Conservation (phyloP, 2,113 vertebrate genomes). For the Lepus timidus region DNA sequence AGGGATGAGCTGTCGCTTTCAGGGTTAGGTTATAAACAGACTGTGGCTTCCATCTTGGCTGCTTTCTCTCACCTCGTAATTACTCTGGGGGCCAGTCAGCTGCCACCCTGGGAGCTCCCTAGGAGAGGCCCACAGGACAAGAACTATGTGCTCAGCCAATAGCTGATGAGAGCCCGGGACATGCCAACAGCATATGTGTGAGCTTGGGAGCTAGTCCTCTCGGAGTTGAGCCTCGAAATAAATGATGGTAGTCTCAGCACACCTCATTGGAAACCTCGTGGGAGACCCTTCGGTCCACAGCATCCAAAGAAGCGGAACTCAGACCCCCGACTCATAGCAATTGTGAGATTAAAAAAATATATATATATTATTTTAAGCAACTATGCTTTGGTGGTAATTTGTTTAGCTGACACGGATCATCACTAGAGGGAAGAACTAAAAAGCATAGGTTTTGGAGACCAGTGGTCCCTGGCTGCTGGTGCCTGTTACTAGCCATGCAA, state of each 20-base stretch:
- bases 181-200: too few species aligned
- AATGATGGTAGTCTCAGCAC: background rate
- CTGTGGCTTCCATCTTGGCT: background rate
- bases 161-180: background rate
- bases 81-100: background rate
- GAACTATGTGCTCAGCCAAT: background rate
- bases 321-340: background rate
- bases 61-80: background rate
- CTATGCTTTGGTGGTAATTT: background rate
- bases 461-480: background rate
- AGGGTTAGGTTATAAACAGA: background rate
- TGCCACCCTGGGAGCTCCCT: background rate
- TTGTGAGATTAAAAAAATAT: background rate
- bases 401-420: background rate
- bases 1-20: background rate
- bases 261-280: background rate
- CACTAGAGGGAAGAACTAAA: background rate
- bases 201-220: background rate
- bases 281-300: background rate
- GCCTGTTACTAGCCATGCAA: background rate
- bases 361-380: constrained; percentile 16
- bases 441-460: background rate
- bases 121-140: background rate
- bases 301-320: background rate
- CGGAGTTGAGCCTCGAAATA: background rate